Conservation (phyloP, 2,797 vertebrate species). For the Parauchenoglanis ngamensis region DNA sequence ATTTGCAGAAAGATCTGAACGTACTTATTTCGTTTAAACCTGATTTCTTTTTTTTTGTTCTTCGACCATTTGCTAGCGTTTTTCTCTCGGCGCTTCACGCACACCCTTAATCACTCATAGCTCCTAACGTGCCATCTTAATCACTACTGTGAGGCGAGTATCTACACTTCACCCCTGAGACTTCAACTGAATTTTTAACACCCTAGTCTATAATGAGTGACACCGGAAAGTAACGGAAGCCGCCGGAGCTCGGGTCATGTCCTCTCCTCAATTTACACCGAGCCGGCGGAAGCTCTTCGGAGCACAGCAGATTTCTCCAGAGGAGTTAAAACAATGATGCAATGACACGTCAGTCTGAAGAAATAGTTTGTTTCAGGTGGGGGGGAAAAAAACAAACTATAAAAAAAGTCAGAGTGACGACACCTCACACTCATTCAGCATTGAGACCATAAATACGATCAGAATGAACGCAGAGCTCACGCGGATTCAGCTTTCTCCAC, state of each 20-base stretch:
- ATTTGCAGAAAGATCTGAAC: neutral
- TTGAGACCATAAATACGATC: neutral
- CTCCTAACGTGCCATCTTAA: neutral
- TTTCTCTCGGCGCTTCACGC: neutral
- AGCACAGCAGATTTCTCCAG: neutral
- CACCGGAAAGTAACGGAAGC: slow-evolving; percentile 11
- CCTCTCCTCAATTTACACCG: slow-evolving; percentile 12
- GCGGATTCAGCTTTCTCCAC: neutral
- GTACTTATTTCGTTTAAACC: neutral
- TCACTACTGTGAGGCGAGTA: neutral
- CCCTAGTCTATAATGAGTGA: slow-evolving; percentile 25
- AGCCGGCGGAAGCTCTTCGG: neutral
- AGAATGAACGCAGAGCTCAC: neutral
- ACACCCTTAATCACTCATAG: neutral
- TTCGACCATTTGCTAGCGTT: neutral
- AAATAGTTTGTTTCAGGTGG: neutral
- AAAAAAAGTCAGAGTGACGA: neutral
- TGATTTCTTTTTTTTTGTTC: neutral
- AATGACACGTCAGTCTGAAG: neutral
- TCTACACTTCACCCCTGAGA: neutral
- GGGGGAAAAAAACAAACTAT: neutral
- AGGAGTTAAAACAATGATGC: neutral
- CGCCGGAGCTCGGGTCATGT: neutral
- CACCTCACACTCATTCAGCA: neutral
- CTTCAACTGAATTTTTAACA: slow-evolving; percentile 11